Conservation (phyloP, 2,888 invertebrate genomes). For the Polyommatus iphigenia region DNA sequence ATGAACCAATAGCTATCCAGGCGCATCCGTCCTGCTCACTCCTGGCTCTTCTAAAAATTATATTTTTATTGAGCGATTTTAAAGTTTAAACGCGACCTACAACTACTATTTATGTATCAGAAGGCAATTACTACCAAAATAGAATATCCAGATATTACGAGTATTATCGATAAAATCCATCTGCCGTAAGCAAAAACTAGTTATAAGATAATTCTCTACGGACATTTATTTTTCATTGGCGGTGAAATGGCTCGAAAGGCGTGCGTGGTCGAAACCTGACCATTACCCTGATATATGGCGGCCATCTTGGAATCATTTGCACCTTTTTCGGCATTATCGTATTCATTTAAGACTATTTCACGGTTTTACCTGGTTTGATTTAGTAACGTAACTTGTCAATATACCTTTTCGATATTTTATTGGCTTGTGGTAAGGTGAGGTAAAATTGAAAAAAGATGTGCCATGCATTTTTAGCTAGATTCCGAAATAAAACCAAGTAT, state of each 20-base stretch:
- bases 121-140: too few relatives aligned
- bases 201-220: neutral
- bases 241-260: conserved; percentile 1
- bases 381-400: neutral
- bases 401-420: too few relatives aligned
- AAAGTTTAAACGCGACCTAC: too few relatives aligned
- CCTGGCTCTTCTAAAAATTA: too few relatives aligned
- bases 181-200: neutral
- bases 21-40: too few relatives aligned
- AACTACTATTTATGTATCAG: too few relatives aligned
- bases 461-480: too few relatives aligned
- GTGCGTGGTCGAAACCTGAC: conserved; percentile 13
- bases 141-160: neutral
- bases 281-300: neutral
- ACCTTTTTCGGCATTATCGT: conserved; percentile 12
- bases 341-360: neutral
- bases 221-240: conserved; percentile 23
- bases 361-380: neutral
- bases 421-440: too few relatives aligned
- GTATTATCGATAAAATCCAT: neutral
- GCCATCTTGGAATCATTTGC: conserved; percentile 16
- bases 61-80: too few relatives aligned
- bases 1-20: too few relatives aligned
- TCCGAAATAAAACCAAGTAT: too few relatives aligned
- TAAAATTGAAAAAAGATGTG: too few relatives aligned